Percentiles rank a stretch among this genome's conserved stretches.
Conservation (phyloP, 2,888 invertebrate genomes). For the Anthrax anthrax region DNA sequence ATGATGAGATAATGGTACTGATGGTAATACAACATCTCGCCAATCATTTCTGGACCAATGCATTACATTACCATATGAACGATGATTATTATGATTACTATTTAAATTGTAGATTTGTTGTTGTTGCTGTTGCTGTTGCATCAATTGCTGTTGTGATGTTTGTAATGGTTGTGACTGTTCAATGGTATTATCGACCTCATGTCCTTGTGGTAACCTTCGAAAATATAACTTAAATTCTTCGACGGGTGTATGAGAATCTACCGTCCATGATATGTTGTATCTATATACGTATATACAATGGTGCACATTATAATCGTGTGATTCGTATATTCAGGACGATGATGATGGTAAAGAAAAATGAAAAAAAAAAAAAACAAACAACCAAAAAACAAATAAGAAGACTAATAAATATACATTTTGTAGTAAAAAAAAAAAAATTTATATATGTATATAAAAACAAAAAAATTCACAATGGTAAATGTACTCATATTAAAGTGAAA, state of each 20-base stretch:
- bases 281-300: constrained; percentile 33
- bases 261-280: constrained; percentile 54
- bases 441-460: too few relatives aligned
- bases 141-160: constrained; percentile 10
- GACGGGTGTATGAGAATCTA: constrained; percentile 50
- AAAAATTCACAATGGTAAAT: too few relatives aligned
- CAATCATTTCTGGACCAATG: constrained; percentile 39
- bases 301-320: constrained; percentile 1
- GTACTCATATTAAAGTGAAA: too few relatives aligned
- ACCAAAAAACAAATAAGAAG: too few relatives aligned
- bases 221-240: constrained; percentile 52
- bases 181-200: constrained; percentile 35
- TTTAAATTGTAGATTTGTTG: not conserved
- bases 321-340: too few relatives aligned
- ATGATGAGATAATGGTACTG: constrained; percentile 37
- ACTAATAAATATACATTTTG: too few relatives aligned
- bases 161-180: constrained; percentile 36
- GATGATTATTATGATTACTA: constrained; percentile 10
- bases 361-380: too few relatives aligned
- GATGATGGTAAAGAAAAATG: too few relatives aligned
- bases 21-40: constrained; percentile 44
- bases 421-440: too few relatives aligned
- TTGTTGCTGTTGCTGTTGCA: not conserved
- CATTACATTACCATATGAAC: constrained; percentile 26
- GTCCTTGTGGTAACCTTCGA: constrained; percentile 44